Conservation (phyloP, 64 coral and sea anemone species). For the Platygyra sinensis region DNA sequence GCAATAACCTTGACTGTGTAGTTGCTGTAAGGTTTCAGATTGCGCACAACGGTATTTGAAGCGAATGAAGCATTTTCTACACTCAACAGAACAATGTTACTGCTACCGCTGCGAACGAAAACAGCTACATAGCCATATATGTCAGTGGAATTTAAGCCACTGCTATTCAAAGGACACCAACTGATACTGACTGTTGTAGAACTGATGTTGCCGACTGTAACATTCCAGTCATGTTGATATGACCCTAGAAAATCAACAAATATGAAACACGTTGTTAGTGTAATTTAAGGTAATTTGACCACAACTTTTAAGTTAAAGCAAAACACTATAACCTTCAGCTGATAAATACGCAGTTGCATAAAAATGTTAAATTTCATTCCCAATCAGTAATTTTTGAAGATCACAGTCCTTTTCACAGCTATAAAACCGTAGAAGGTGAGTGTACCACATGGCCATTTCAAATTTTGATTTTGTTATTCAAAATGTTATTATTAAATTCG, state of each 20-base stretch:
- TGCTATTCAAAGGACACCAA: neutral
- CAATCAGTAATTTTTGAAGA: too few relatives aligned
- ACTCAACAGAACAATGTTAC: neutral
- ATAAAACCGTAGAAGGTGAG: too few relatives aligned
- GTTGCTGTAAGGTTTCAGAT: neutral
- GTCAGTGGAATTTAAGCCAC: neutral
- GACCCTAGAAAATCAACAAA: neutral
- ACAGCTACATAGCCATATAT: neutral
- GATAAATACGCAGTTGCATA: too few relatives aligned
- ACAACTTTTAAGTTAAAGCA: too few relatives aligned
- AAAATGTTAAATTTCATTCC: too few relatives aligned
- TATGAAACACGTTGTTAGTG: neutral
- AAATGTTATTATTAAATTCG: too few relatives aligned
- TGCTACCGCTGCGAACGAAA: neutral
- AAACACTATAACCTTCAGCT: too few relatives aligned
- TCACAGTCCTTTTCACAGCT: too few relatives aligned
- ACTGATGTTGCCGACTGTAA: neutral
- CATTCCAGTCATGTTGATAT: neutral
- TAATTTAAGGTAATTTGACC: too few relatives aligned
- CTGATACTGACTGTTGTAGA: neutral
- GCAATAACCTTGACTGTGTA: neutral
- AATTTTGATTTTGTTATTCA: too few relatives aligned
- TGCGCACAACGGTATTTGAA: neutral
- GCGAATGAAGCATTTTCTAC: neutral
- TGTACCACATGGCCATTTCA: too few relatives aligned